Evolutionary conservation across 2,113 vertebrate species (phyloP).

Genomic region (Amia ocellicauda): DNA sequence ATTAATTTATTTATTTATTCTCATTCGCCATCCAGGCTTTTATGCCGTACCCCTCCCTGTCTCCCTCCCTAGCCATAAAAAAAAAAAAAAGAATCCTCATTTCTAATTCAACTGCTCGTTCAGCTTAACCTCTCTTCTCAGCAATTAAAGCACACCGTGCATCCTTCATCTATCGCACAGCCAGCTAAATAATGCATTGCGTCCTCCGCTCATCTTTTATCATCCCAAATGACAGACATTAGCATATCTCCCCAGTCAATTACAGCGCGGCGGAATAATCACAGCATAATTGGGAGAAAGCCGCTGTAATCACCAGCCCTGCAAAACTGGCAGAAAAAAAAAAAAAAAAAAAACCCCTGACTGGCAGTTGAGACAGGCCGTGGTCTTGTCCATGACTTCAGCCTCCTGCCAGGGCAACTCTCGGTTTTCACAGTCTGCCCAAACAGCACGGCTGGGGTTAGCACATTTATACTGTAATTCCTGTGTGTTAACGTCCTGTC

Average conservation of each 20-base stretch:
- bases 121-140: slow-evolving; percentile 99
- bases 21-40: slow-evolving; percentile 63
- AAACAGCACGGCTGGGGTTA: too few species aligned
- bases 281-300: slow-evolving; percentile 98
- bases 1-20: slow-evolving; percentile 67
- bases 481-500: too few species aligned
- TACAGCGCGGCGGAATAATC: slow-evolving; percentile 97
- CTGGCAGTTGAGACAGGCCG: slow-evolving; percentile 80
- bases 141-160: slow-evolving; percentile 96
- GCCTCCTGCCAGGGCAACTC: too few species aligned
- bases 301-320: slow-evolving; percentile 96
- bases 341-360: slow-evolving; percentile 73
- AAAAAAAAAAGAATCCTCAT: slow-evolving; percentile 74
- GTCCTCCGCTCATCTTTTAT: slow-evolving; percentile 97
- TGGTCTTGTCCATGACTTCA: slow-evolving; percentile 65
- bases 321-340: slow-evolving; percentile 89
- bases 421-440: too few species aligned
- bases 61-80: slow-evolving; percentile 73
- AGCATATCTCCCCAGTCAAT: slow-evolving; percentile 99
- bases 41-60: slow-evolving; percentile 72
- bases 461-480: too few species aligned
- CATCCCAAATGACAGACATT: slow-evolving; percentile 99
- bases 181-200: slow-evolving; percentile 99
- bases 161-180: slow-evolving; percentile 98
- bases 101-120: slow-evolving; percentile 98